Conservation (phyloP, 1,140 invertebrate species). For the Eciton burchellii region DNA sequence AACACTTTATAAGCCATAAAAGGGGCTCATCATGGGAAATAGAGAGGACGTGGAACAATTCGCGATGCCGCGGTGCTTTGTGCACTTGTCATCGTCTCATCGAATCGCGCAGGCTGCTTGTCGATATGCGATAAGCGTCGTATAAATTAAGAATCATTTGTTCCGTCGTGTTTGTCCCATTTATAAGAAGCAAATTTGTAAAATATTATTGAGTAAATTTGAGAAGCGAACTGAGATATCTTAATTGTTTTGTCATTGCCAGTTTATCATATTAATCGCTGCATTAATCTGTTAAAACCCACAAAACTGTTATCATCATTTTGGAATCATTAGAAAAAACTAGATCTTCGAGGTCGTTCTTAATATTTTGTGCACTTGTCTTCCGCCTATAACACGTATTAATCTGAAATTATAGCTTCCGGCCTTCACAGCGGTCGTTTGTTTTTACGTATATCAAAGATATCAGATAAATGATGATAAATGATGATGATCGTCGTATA, state of each 20-base stretch:
- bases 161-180: no score
- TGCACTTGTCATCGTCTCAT: conserved; percentile 58
- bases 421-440: conserved; percentile 13
- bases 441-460: conserved; percentile 35
- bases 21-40: conserved; percentile 60
- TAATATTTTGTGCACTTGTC: background rate
- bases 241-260: background rate
- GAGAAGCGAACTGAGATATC: no score
- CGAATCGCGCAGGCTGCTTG: conserved; percentile 8
- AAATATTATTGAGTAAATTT: no score
- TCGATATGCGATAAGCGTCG: background rate
- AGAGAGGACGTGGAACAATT: conserved; percentile 47
- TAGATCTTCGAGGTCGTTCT: background rate
- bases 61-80: conserved; percentile 39
- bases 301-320: background rate
- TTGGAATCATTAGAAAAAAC: background rate
- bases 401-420: background rate
- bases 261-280: background rate
- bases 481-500: no score
- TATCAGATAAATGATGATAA: conserved; percentile 64
- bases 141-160: no score
- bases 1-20: conserved; percentile 72
- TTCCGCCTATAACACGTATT: background rate
- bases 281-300: background rate
- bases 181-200: no score